phyloP scores from a whole-genome alignment of 35 echinoderm and acorn worm genomes.

The Eucidaris tribuloides region DNA sequence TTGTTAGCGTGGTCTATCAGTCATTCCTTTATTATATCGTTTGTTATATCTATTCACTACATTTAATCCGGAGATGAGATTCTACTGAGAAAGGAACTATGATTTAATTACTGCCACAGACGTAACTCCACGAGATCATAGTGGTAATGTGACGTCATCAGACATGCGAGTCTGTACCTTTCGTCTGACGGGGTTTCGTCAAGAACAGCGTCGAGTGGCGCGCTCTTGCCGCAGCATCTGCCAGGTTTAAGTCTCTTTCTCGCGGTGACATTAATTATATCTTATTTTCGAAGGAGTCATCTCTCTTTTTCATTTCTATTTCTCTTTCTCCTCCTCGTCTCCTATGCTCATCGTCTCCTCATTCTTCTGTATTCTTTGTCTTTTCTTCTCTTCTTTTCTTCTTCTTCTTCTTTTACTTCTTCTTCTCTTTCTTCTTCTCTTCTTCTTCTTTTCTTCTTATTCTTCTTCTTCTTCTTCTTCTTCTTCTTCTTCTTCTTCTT shows the following conservation, averaged over 20 bases:
- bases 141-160: no score
- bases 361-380: neutral
- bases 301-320: neutral
- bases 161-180: neutral
- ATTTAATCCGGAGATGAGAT: no score
- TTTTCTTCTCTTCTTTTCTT: neutral
- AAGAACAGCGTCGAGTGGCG: slow-evolving; percentile 60
- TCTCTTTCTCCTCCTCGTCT: neutral
- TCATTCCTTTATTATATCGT: no score
- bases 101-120: no score
- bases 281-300: neutral
- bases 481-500: neutral
- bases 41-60: no score
- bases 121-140: no score
- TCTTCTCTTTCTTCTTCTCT: no score
- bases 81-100: no score
- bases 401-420: neutral
- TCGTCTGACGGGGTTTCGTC: slow-evolving; percentile 39
- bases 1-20: no score
- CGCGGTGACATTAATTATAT: neutral
- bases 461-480: neutral
- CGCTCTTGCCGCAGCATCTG: slow-evolving; percentile 20
- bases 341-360: neutral
- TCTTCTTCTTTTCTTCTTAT: no score
- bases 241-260: slow-evolving; percentile 16